These are phyloP conservation scores for Daktulosphaira vitifoliae DNA, from an alignment of 1,140 invertebrate species.

Conservation along the genomic window DNA sequence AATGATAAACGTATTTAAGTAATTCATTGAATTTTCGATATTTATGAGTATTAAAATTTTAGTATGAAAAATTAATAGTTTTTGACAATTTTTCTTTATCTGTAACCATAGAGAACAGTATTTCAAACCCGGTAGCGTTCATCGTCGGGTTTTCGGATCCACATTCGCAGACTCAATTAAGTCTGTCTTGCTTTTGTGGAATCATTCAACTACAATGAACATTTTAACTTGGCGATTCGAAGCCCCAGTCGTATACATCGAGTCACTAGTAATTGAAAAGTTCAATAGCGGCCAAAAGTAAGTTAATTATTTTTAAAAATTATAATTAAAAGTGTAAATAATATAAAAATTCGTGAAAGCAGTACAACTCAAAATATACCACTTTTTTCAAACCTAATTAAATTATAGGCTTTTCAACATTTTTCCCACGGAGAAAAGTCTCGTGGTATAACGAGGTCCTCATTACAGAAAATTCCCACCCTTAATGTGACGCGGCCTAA, in stretches of 20 bases:
- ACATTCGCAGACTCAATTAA: constrained; percentile 54
- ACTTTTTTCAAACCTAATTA: too few species aligned
- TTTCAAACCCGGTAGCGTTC: constrained; percentile 62
- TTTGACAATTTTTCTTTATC: neutral
- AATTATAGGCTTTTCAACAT: too few species aligned
- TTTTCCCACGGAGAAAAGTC: too few species aligned
- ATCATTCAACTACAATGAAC: constrained; percentile 67
- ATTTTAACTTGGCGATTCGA: constrained; percentile 72
- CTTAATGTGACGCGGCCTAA: too few species aligned
- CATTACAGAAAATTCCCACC: too few species aligned
- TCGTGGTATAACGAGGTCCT: too few species aligned
- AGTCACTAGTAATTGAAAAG: constrained; percentile 56
- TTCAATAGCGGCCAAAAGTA: constrained; percentile 36
- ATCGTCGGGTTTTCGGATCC: constrained; percentile 59
- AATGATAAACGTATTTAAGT: constrained; percentile 38
- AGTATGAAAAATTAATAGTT: neutral
- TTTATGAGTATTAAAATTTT: too few species aligned
- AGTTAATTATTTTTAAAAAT: neutral
- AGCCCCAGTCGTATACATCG: constrained; percentile 59
- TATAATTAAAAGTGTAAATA: too few species aligned
- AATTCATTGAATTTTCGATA: too few species aligned
- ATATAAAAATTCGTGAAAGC: too few species aligned
- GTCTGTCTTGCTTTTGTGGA: constrained; percentile 62
- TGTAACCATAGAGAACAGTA: constrained; percentile 42
- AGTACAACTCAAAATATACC: too few species aligned